Percentiles rank a stretch among this genome's conserved stretches.
Evolutionary conservation across 1,140 invertebrate genomes (phyloP).

Genomic region (Rhagoletis pomonella): DNA sequence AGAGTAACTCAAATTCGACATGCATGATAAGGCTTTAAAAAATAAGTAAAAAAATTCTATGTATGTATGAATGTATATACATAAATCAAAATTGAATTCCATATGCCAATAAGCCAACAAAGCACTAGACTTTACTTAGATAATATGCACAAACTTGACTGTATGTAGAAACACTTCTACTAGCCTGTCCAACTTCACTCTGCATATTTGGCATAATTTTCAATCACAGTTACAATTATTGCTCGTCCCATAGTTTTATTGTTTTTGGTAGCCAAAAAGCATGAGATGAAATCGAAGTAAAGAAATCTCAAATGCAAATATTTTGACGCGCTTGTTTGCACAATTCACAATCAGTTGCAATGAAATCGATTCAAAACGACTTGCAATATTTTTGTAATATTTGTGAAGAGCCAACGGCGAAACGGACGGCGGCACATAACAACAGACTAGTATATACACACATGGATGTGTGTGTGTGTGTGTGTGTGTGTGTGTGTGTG

Average conservation of each 20-base stretch:
- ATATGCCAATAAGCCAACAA: conserved; percentile 28
- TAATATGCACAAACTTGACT: neutral
- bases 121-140: neutral
- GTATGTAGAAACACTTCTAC: neutral
- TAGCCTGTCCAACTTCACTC: neutral
- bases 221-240: conserved; percentile 26
- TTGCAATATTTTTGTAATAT: neutral
- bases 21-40: no score
- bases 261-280: conserved; percentile 1
- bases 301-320: conserved; percentile 48
- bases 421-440: neutral
- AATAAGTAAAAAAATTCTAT: no score
- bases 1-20: no score
- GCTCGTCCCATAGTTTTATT: neutral
- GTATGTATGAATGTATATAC: neutral
- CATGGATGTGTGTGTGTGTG: neutral
- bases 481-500: neutral
- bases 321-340: conserved; percentile 41
- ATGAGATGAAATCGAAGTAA: neutral
- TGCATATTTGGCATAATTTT: conserved; percentile 31
- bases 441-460: no score
- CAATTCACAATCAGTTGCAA: conserved; percentile 1
- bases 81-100: neutral
- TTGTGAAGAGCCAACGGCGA: neutral
- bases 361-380: conserved; percentile 16